Conservation (phyloP, 2,113 vertebrate species). For the Neotoma lepida region DNA sequence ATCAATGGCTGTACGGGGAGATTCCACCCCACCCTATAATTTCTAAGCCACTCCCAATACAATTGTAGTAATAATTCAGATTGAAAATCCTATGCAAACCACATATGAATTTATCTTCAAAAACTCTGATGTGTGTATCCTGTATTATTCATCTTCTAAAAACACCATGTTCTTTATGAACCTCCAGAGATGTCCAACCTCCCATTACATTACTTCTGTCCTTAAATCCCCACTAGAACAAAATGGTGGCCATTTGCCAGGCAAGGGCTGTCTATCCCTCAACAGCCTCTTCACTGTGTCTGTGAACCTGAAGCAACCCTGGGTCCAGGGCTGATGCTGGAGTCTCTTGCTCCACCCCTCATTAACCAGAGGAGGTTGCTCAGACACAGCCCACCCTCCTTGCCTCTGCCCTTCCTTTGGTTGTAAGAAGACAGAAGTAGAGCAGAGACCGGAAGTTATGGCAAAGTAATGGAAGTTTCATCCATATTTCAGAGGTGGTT, state of each 20-base stretch:
- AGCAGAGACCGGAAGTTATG: background rate
- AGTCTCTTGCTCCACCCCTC: background rate
- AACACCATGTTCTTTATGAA: background rate
- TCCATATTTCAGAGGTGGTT: slow-evolving; percentile 43
- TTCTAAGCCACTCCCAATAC: slow-evolving; percentile 17
- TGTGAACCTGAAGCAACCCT: background rate
- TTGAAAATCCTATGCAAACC: slow-evolving; percentile 44
- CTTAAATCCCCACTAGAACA: background rate
- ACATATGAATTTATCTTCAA: slow-evolving; percentile 22
- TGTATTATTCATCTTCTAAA: background rate
- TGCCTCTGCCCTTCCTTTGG: background rate
- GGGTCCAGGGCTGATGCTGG: background rate
- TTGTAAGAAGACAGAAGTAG: slow-evolving; percentile 14
- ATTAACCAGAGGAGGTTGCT: background rate
- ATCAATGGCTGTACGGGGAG: background rate
- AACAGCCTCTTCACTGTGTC: background rate
- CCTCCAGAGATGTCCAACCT: background rate
- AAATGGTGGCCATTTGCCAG: background rate
- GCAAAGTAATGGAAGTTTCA: background rate
- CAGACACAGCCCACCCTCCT: background rate
- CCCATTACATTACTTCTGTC: background rate
- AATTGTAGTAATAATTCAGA: slow-evolving; percentile 24
- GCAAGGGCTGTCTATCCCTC: background rate
- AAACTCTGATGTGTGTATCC: slow-evolving; percentile 9
- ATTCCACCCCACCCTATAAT: background rate